Base-by-base conservation (phyloP, 2,113 vertebrate genomes). In the Butastur rufipennis region DNA sequence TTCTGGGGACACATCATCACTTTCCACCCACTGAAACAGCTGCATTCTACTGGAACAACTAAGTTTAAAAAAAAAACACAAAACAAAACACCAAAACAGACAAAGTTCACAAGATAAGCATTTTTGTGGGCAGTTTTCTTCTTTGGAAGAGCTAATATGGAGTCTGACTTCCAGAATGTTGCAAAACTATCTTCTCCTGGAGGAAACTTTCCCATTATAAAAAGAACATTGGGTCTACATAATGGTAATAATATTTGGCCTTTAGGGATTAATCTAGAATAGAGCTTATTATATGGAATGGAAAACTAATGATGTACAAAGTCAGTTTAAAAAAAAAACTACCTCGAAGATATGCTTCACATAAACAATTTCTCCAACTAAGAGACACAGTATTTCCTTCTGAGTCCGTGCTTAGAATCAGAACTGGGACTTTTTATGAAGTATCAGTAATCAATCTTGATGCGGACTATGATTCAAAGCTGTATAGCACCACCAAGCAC, bases 11-110 rank as follows among this genome's bases (percentile, higher is more conserved):
- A 84, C 73, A 82, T 72, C 71, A 83, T 59, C 86, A 68, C 78
- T 91, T 93, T 65, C 84, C 74, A 96, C 67, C 66, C 85, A 55
- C 75, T 47, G 67, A 58, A 92, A 86, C 91, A 95, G 84, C 83
- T 97, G 88, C 2, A 2, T 42, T 92, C 27, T 43, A 59, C 21
- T 45, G 43, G 50, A 97, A 84, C 21, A 81, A 79, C 3, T 6
- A 5, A 86, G 21, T 23, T 61, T 27, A 65, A 58, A 86, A n/a
- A 2, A 4, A 23, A 20, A 18, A 7, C 18, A 48, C 6, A 13
- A n/a, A 26, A 10, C 18, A 47, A 38, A 32, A 26, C 23, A 45
- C 42, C 42, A 20, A 45, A 10, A 20, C 2, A 40, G 4, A 32
- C 26, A 56, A 88, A 88, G 36, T 75, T 93, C 70, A 83, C 15